Percentiles rank a stretch among this genome's conserved stretches.
These are phyloP conservation scores for Peromyscus leucopus DNA, from an alignment of 2,113 vertebrate genomes.

Conservation along the genomic window DNA sequence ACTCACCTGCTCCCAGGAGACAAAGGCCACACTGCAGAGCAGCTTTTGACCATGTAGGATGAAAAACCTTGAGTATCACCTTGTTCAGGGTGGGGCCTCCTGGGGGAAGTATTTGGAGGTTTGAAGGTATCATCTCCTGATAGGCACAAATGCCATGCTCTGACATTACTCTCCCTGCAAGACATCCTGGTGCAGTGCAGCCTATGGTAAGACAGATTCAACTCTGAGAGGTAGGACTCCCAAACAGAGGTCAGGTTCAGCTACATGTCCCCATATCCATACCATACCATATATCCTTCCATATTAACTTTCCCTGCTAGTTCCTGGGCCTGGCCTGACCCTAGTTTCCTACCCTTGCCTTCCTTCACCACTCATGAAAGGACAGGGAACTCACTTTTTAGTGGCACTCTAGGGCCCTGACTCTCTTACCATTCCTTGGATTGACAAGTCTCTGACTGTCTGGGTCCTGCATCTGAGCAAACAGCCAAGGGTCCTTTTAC, in stretches of 20 bases:
- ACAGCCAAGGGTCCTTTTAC: background rate
- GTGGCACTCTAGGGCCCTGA: rapidly evolving
- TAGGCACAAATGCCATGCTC: background rate
- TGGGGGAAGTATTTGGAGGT: no score
- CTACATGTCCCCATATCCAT: rapidly evolving
- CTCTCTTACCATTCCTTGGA: no score
- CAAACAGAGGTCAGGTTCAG: background rate
- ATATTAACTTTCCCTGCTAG: background rate
- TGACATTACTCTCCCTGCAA: background rate
- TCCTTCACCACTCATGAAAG: rapidly evolving
- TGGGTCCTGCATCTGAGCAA: no score
- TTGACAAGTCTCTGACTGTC: background rate
- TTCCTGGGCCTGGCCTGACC: background rate
- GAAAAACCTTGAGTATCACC: background rate
- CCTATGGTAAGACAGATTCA: background rate
- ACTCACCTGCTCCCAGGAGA: conserved; percentile 37
- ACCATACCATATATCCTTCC: background rate
- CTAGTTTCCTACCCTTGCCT: no score
- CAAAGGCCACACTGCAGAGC: background rate
- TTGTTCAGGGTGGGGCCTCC: background rate
- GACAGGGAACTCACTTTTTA: rapidly evolving
- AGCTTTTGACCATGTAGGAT: background rate
- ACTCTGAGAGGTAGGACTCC: rapidly evolving
- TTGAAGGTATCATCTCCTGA: background rate
- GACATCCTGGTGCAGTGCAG: background rate